Base-by-base conservation (phyloP, 2,113 vertebrate genomes). In the Phycodurus eques region DNA sequence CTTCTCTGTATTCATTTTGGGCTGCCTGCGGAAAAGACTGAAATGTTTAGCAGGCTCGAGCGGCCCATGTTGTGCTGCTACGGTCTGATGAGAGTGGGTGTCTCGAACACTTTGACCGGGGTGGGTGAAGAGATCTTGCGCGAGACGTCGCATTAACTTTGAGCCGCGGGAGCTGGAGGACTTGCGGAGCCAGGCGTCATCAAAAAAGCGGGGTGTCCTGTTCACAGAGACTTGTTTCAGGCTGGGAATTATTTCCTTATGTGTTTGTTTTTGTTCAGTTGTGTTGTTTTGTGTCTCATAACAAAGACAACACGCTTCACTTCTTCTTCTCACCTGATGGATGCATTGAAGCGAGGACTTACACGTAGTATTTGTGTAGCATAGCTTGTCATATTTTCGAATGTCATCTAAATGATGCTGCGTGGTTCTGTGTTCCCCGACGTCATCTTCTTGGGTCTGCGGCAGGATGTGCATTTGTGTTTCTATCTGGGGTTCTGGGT, bases 81-180 rank as follows among this genome's bases (percentile, higher is more conserved):
- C 31, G 51, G 6, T 8, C n/a, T 27, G n/a, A 47, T 22, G 44
- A 15, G 64, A 8, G 14, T 47, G 6, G 7, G 43, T 2, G 5
- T 61, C 8, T 2, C 12, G 5, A 12, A n/a, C 8, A n/a, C n/a
- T 75, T 68, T 51, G 81, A 64, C 62, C 57, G 77, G 89, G 90
- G 39, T 77, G 70, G n/a, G 35, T 90, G 73, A 93, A 93, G 12
- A 90, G 90, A 70, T 93, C 90, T 70, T 89, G 85, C 1, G 90
- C 92, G 54, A 93, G 91, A 33, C 83, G 88, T 4, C 89, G 88
- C 3, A 87, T 70, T 43, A 84, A 75, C 31, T 77, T 81, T 39
- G 86, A 75, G 14, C 71, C 79, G 8, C 69, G 76, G 17, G 87
- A 84, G 76, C 53, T 84, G 73, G 90, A 88, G 1, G 88, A 76